phyloP scores from a whole-genome alignment of 2,888 invertebrate species.

The Drosophila cracens region DNA sequence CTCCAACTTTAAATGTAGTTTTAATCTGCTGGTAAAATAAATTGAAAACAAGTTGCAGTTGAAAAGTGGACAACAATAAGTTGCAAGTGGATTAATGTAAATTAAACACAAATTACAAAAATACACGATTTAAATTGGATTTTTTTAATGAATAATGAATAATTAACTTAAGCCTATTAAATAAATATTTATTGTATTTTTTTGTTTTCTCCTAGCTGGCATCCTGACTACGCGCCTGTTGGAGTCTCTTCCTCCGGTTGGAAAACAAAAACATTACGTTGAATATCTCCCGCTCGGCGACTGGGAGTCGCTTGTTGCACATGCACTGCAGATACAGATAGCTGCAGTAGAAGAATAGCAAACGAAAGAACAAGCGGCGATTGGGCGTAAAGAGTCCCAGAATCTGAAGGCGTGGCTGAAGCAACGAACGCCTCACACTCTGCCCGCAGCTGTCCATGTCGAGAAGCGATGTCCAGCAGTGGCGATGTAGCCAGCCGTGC shows the following conservation, averaged over 20 bases:
- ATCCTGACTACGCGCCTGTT: neutral
- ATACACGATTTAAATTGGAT: neutral
- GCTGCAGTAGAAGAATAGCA: constrained; percentile 47
- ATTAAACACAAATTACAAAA: neutral
- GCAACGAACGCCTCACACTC: constrained; percentile 19
- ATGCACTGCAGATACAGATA: constrained; percentile 43
- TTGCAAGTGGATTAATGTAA: neutral
- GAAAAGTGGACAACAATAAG: neutral
- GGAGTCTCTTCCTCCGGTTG: neutral
- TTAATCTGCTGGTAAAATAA: neutral
- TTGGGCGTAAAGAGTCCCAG: constrained; percentile 52
- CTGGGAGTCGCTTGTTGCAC: constrained; percentile 43
- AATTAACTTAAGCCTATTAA: neutral
- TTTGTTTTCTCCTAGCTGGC: neutral
- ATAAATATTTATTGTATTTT: neutral
- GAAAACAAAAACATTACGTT: constrained; percentile 2
- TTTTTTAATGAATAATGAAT: too few species aligned
- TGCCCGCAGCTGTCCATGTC: constrained; percentile 31
- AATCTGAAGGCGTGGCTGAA: constrained; percentile 30
- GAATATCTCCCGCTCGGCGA: constrained; percentile 39
- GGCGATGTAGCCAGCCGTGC: constrained; percentile 51
- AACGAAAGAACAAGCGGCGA: constrained; percentile 44
- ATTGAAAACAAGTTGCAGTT: neutral
- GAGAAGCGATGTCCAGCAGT: constrained; percentile 10
- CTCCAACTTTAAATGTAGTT: neutral